These are phyloP conservation scores for Nemapogon koenigi DNA, from an alignment of 2,888 invertebrate genomes.

Conservation along the genomic window DNA sequence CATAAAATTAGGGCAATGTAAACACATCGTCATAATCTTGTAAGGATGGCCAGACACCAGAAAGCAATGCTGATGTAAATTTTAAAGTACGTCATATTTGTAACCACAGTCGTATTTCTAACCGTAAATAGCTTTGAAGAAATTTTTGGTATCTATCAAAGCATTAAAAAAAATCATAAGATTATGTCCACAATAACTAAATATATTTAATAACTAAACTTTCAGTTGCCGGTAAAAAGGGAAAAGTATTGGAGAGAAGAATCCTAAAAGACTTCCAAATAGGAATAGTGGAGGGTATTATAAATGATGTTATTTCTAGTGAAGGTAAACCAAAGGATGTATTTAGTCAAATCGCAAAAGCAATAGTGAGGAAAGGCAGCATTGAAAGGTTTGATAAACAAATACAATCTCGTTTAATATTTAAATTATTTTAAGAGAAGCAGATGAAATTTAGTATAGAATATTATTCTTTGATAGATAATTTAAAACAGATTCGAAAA, in stretches of 20 bases:
- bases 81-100: too few relatives aligned
- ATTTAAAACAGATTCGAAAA: background rate
- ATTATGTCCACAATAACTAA: too few relatives aligned
- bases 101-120: too few relatives aligned
- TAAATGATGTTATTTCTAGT: conserved; percentile 73
- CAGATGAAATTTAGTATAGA: background rate
- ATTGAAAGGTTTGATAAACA: conserved; percentile 26
- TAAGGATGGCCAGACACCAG: too few relatives aligned
- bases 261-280: conserved; percentile 91
- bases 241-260: conserved; percentile 85
- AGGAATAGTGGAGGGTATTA: conserved; percentile 83
- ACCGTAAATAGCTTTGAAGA: too few relatives aligned
- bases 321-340: conserved; percentile 78
- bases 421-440: background rate
- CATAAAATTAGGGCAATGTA: too few relatives aligned
- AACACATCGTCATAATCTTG: too few relatives aligned
- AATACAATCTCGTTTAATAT: background rate
- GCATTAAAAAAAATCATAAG: too few relatives aligned
- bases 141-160: too few relatives aligned
- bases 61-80: too few relatives aligned
- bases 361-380: conserved; percentile 71
- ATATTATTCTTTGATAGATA: background rate
- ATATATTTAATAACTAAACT: too few relatives aligned
- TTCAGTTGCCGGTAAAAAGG: conserved; percentile 82
- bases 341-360: conserved; percentile 83